A percentile compares a stretch with the other conserved stretches of the same genome.
phyloP scores from a whole-genome alignment of 2,113 vertebrate genomes.

The Rafetus swinhoei region DNA sequence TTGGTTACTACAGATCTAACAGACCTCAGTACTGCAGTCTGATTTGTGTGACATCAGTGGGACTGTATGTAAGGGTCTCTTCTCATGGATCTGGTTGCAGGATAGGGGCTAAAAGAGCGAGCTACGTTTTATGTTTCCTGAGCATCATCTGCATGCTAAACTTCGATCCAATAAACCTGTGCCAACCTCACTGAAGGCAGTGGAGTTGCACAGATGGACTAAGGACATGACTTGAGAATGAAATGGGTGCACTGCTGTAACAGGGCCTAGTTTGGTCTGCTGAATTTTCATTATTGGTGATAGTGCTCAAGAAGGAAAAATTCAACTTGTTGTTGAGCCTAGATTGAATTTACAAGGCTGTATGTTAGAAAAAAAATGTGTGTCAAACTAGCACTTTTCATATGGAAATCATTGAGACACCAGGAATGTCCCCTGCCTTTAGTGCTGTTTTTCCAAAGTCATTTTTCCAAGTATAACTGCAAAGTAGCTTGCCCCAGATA shows the following conservation, averaged over 20 bases:
- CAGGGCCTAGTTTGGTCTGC: neutral
- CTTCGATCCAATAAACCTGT: neutral
- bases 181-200: neutral
- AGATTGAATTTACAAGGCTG: neutral
- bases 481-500: neutral
- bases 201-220: neutral
- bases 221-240: neutral
- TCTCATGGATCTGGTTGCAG: neutral
- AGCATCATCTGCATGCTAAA: neutral
- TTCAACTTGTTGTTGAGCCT: neutral
- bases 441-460: neutral
- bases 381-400: neutral
- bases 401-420: neutral
- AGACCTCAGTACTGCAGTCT: neutral
- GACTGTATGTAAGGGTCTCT: neutral
- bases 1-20: neutral
- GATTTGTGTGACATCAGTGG: neutral
- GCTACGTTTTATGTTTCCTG: neutral
- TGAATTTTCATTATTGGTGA: neutral
- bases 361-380: neutral
- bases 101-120: constrained; percentile 42
- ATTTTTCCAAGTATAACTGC: accelerated
- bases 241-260: neutral
- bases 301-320: neutral
- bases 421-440: neutral